Evolutionary conservation across 2,113 vertebrate genomes (phyloP).

Genomic region (Rhipidura dahli): DNA sequence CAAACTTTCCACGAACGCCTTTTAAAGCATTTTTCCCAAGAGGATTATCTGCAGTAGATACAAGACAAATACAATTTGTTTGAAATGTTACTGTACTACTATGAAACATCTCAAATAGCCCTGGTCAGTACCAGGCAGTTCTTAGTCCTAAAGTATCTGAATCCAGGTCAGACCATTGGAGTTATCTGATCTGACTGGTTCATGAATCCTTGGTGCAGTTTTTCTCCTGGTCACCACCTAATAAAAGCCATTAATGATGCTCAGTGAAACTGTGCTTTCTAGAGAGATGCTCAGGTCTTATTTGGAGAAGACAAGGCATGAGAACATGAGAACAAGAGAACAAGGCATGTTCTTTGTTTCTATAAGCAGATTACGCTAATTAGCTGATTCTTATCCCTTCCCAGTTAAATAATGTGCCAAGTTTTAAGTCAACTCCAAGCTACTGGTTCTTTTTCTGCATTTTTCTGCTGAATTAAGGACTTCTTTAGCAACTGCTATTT

Average conservation of each 20-base stretch:
- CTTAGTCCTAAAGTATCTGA: not conserved
- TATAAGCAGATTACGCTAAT: not conserved
- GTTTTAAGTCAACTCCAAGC: not conserved
- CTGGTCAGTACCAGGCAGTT: not conserved
- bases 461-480: constrained; percentile 2
- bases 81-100: not conserved
- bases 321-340: not conserved
- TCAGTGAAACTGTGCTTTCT: not conserved
- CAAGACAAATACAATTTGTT: not conserved
- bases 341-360: not conserved
- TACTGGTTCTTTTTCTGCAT: constrained; percentile 15
- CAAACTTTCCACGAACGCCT: not conserved
- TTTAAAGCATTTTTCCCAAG: not conserved
- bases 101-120: not conserved
- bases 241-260: not conserved
- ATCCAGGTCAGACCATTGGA: not conserved
- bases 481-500: not conserved
- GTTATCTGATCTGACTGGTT: not conserved
- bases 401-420: not conserved
- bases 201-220: not conserved
- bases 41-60: not conserved
- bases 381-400: not conserved
- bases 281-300: not conserved
- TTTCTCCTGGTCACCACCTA: not conserved
- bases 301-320: not conserved